phyloP scores from a whole-genome alignment of 2,888 invertebrate genomes.

The Rapana venosa region DNA sequence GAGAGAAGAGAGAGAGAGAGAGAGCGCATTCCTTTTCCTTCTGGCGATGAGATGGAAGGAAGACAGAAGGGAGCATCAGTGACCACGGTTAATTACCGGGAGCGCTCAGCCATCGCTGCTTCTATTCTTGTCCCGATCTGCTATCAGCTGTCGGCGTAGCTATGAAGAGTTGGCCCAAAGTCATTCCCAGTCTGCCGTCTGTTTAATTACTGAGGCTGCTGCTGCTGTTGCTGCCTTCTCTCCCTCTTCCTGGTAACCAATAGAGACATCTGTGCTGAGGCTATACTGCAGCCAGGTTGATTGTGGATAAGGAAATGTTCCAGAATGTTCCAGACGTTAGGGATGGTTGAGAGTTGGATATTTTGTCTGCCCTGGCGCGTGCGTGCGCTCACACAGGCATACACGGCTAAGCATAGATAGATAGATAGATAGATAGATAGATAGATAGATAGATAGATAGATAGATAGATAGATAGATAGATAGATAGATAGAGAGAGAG shows the following conservation, averaged over 20 bases:
- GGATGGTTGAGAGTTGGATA: too few species aligned
- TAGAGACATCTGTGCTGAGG: not conserved
- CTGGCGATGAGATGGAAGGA: not conserved
- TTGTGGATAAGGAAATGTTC: too few species aligned
- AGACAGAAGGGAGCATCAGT: not conserved
- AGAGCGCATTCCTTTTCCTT: too few species aligned
- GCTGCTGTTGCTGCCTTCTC: not conserved
- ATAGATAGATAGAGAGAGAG: too few species aligned
- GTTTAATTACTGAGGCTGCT: constrained; percentile 9
- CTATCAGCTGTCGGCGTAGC: not conserved
- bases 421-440: too few species aligned
- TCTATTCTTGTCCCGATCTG: not conserved
- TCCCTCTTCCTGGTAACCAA: not conserved
- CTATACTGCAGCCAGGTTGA: not conserved
- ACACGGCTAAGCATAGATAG: too few species aligned
- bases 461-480: too few species aligned
- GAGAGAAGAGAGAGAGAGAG: not conserved
- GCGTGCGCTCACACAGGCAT: too few species aligned
- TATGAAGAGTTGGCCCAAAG: not conserved
- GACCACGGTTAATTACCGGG: constrained; percentile 17
- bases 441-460: too few species aligned
- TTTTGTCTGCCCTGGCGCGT: too few species aligned
- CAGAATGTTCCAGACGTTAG: too few species aligned
- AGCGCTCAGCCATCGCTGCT: not conserved
- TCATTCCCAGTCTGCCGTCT: not conserved